phyloP scores from a whole-genome alignment of 2,797 vertebrate species.

The Alectoris magna region DNA sequence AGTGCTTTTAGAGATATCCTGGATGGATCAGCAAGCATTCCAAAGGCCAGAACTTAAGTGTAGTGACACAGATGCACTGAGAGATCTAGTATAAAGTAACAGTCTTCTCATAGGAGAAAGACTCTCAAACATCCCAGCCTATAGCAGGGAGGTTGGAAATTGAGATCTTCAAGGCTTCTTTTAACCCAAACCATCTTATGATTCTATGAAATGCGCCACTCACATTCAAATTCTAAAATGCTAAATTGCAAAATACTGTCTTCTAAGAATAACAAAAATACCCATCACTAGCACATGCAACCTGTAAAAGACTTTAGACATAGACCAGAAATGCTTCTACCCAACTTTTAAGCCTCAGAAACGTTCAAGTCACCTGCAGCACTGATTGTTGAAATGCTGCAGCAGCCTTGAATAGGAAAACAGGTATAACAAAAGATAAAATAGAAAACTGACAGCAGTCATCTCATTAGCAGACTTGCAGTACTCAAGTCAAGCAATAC shows the following conservation, averaged over 20 bases:
- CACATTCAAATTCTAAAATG: neutral
- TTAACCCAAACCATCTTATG: neutral
- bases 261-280: neutral
- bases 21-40: neutral
- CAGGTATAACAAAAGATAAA: neutral
- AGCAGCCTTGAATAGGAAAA: neutral
- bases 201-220: neutral
- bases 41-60: neutral
- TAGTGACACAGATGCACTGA: neutral
- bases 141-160: neutral
- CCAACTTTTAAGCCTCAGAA: neutral
- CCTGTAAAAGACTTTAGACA: neutral
- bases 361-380: neutral
- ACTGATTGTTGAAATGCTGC: neutral
- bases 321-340: neutral
- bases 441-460: neutral
- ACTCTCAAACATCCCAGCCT: neutral
- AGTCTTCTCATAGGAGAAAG: neutral
- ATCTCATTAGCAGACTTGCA: neutral
- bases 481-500: neutral
- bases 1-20: neutral
- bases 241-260: neutral
- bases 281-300: neutral
- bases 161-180: neutral
- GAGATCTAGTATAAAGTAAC: neutral